Conservation (phyloP, 2,113 vertebrate genomes). For the Chunga burmeisteri region DNA sequence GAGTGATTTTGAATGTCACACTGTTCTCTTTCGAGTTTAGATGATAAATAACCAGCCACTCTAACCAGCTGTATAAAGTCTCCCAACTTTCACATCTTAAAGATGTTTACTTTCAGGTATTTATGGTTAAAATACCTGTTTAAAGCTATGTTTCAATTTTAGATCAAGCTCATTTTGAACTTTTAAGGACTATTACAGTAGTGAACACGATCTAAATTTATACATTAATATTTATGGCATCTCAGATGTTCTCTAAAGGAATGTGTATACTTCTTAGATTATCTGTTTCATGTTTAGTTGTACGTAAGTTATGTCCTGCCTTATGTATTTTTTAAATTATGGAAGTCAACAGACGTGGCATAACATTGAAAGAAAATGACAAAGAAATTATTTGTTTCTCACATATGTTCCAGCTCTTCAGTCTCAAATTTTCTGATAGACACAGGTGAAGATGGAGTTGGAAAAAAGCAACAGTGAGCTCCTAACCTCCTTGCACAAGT, state of each 20-base stretch:
- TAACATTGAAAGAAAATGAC: neutral
- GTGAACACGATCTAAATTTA: neutral
- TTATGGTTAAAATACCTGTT: neutral
- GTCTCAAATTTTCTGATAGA: neutral
- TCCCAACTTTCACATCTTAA: neutral
- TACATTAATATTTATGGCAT: neutral
- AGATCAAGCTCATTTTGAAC: neutral
- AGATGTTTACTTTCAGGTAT: neutral
- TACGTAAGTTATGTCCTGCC: neutral
- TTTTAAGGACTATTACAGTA: neutral
- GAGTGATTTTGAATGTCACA: neutral
- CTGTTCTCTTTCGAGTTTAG: neutral
- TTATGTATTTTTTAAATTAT: neutral
- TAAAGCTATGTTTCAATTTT: neutral
- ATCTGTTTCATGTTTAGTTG: neutral
- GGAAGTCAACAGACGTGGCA: neutral
- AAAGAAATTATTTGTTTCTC: neutral
- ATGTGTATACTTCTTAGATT: neutral
- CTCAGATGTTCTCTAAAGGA: neutral
- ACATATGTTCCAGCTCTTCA: neutral
- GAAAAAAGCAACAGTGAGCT: neutral
- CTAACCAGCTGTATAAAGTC: neutral
- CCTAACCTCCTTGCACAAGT: neutral
- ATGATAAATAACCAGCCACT: neutral
- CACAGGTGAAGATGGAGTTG: neutral